These are phyloP conservation scores for Agrochola litura DNA, from an alignment of 2,888 invertebrate species.

Conservation along the genomic window DNA sequence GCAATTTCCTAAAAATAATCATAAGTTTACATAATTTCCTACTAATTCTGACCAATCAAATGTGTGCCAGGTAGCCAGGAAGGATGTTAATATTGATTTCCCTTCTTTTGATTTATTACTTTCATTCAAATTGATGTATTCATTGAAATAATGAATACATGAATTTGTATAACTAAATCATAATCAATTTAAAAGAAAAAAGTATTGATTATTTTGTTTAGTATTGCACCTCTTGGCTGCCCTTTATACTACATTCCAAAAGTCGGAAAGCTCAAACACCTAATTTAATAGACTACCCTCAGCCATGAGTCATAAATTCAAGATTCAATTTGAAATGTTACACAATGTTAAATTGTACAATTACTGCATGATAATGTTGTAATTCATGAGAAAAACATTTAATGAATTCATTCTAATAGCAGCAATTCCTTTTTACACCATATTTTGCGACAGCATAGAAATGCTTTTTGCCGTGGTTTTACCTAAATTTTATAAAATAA, in stretches of 20 bases:
- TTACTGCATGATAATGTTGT: neutral
- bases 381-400: neutral
- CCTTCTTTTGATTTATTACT: conserved; percentile 13
- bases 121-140: conserved; percentile 5
- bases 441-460: neutral
- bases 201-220: neutral
- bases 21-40: conserved; percentile 49
- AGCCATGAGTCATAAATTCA: conserved; percentile 22
- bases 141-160: too few relatives aligned
- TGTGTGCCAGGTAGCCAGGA: conserved; percentile 7
- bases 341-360: conserved; percentile 4
- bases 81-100: conserved; percentile 25
- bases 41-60: conserved; percentile 10
- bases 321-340: conserved; percentile 31
- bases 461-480: neutral
- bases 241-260: conserved; percentile 13
- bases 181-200: neutral
- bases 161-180: neutral
- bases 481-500: neutral
- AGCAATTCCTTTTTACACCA: neutral
- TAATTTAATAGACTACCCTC: conserved; percentile 12
- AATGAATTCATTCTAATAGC: neutral
- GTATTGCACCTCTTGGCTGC: neutral
- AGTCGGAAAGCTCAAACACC: conserved; percentile 1
- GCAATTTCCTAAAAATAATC: conserved; percentile 45